Evolutionary conservation across 1,140 invertebrate species (phyloP), one percentile per base, ranked within the genome.

Genomic region (Steinernema feltiae): DNA sequence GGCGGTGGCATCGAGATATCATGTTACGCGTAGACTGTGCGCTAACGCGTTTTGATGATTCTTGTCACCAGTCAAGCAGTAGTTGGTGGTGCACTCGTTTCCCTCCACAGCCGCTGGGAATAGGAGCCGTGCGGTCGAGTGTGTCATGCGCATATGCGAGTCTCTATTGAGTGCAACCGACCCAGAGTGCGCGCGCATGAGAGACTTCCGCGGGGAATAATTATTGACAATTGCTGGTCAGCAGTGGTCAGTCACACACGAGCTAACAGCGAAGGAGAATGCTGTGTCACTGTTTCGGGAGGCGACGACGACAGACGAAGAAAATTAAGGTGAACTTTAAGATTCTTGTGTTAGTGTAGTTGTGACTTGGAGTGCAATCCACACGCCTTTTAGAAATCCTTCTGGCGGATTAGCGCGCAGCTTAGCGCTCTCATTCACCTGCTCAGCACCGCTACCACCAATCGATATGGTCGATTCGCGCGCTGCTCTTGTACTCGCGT

Each of bases 101-200:
- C 24, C 3, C 15, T 27, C 24, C 53, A 63, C 15, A 15, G 15
- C 53, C 53, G 12, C 53, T 63, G 53, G 53, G 53, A 63, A 63
- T 3, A 63, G 53, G 7, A 63, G 15, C 53, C 24, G 24, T 21
- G 12, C 53, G 24, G 2, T 63, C 53, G 53, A 63, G 15, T 63
- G 53, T 63, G 53, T 63, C 53, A 63, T 63, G 24, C 24, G 53
- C 53, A 27, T 63, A 63, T 63, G 53, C 18, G 53, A 27, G 53
- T 63, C n/a, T n/a, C 53, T 63, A 63, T 63, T 63, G 53, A 63
- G 24, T 15, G 53, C n/a, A n/a, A n/a, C n/a, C n/a, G n/a, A n/a
- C n/a, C n/a, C n/a, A n/a, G n/a, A 63, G 15, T 63, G 53, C 7
- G 53, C 3, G 53, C 12, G 53, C 35, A 17, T 63, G 53, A 63